phyloP scores from a whole-genome alignment of 92 coral and sea anemone species.

The Epizoanthus rinbou region DNA sequence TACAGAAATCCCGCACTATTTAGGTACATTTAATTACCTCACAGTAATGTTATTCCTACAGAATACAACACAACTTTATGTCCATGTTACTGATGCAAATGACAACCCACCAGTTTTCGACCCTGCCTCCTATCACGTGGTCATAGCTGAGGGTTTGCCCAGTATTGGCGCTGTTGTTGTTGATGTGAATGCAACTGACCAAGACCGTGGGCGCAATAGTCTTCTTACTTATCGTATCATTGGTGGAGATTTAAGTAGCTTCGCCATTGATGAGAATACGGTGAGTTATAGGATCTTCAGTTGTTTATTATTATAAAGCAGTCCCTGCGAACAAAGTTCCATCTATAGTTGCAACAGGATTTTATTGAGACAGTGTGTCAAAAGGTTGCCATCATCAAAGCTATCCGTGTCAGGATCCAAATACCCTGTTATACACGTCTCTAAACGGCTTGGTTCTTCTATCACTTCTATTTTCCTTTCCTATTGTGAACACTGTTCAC shows the following conservation, averaged over 20 bases:
- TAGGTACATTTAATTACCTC: background rate
- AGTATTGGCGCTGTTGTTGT: conserved; percentile 25
- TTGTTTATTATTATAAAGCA: too few species aligned
- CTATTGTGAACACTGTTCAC: too few species aligned
- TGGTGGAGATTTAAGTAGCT: conserved; percentile 45
- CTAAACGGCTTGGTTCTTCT: too few species aligned
- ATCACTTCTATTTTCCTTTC: too few species aligned
- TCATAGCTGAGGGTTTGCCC: conserved; percentile 42
- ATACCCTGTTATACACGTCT: too few species aligned
- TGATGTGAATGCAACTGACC: conserved; percentile 62
- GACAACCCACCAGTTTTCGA: conserved; percentile 26
- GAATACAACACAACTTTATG: conserved; percentile 17
- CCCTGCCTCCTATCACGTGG: conserved; percentile 25
- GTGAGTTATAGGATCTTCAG: conserved; percentile 37
- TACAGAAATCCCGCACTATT: background rate
- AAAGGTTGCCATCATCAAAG: too few species aligned
- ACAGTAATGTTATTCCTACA: background rate
- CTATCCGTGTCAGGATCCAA: too few species aligned
- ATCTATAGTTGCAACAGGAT: background rate
- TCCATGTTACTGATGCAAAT: conserved; percentile 24
- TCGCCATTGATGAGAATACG: conserved; percentile 60
- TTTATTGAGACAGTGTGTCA: too few species aligned
- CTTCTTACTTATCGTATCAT: conserved; percentile 56
- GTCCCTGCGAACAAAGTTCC: background rate
- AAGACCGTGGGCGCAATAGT: conserved; percentile 54